A percentile compares a stretch with the other conserved stretches of the same genome.
Evolutionary conservation across 2,113 vertebrate genomes (phyloP).

Genomic region (Cheilinus undulatus): DNA sequence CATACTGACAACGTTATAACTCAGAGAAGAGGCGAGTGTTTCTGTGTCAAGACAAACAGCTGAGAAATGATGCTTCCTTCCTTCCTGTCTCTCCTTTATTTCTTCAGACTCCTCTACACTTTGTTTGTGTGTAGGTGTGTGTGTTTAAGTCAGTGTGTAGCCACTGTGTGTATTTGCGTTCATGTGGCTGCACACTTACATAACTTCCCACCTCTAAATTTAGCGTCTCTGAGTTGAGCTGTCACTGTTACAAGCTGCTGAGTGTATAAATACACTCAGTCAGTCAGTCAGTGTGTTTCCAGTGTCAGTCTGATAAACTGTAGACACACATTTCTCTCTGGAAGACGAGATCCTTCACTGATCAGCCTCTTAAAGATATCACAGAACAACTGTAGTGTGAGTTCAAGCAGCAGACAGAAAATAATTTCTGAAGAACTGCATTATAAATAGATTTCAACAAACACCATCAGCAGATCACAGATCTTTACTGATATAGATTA

Average conservation of each 20-base stretch:
- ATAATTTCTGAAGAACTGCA: too few relatives aligned
- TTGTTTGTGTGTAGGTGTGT: slow-evolving; percentile 14
- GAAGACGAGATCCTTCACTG: not conserved
- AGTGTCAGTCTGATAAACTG: slow-evolving; percentile 12
- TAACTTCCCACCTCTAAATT: slow-evolving; percentile 56
- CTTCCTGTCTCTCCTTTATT: too few relatives aligned
- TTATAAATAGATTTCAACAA: too few relatives aligned
- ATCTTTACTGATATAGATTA: too few relatives aligned
- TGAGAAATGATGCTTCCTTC: not conserved
- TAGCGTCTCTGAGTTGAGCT: slow-evolving; percentile 28
- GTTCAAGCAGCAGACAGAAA: too few relatives aligned
- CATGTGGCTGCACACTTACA: slow-evolving; percentile 32
- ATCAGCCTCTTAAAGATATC: too few relatives aligned
- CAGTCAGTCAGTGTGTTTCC: slow-evolving; percentile 28
- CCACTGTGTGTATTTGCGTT: slow-evolving; percentile 8
- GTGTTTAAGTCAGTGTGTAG: not conserved
- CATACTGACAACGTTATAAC: too few relatives aligned
- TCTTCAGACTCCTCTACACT: not conserved
- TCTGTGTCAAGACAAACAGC: not conserved
- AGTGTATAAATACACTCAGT: slow-evolving; percentile 45
- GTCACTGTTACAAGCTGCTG: slow-evolving; percentile 37
- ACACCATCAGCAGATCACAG: too few relatives aligned
- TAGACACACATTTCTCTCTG: not conserved
- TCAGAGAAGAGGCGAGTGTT: too few relatives aligned
- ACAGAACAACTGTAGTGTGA: too few relatives aligned